These are phyloP conservation scores for Mus minutoides DNA, from an alignment of 2,797 vertebrate genomes.

Conservation along the genomic window DNA sequence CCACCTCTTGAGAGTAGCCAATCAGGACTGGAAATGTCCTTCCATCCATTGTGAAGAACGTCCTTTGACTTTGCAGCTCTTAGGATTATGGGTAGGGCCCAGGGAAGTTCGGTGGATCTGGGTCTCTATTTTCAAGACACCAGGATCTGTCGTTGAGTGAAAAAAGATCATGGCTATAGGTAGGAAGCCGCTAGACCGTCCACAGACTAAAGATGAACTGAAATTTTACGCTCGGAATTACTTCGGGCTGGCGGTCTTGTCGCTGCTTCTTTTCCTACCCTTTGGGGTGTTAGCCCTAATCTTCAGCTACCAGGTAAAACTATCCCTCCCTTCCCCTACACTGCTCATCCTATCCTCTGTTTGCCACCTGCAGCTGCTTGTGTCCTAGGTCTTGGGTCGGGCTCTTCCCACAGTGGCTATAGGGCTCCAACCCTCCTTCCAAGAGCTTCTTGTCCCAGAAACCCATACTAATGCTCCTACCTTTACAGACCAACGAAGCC, in stretches of 20 bases:
- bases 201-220: conserved; percentile 60
- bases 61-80: background rate
- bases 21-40: conserved; percentile 56
- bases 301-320: conserved; percentile 51
- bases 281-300: background rate
- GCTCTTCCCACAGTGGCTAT: background rate
- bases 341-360: background rate
- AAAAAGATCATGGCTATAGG: conserved; percentile 32
- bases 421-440: conserved; percentile 1
- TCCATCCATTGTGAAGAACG: conserved; percentile 66
- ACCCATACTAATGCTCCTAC: conserved; percentile 4
- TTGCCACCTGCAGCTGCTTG: background rate
- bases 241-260: rapidly evolving
- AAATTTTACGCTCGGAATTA: conserved; percentile 61
- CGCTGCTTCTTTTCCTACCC: conserved; percentile 11
- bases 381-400: conserved; percentile 13
- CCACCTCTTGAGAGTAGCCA: conserved; percentile 58
- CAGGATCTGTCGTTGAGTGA: background rate
- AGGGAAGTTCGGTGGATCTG: background rate
- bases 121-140: conserved; percentile 24
- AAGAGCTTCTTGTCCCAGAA: background rate
- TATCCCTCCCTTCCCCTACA: background rate
- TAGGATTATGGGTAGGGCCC: background rate
- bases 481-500: conserved; percentile 38
- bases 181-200: background rate